phyloP scores from a whole-genome alignment of 2,797 vertebrate species.

The Phrynocephalus guinanensis region DNA sequence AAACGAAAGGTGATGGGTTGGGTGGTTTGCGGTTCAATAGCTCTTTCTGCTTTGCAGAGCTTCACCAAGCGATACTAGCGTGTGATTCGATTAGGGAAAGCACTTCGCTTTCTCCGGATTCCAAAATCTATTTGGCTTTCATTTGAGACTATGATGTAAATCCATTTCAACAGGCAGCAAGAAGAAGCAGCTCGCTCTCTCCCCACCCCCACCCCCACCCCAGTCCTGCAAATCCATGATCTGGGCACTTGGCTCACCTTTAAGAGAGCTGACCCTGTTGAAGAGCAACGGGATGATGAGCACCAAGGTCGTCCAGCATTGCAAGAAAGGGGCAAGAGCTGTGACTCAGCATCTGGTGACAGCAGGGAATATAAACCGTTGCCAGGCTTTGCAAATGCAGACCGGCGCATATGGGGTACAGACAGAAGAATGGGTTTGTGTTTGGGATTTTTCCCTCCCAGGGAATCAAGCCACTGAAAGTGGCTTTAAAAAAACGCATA shows the following conservation, averaged over 20 bases:
- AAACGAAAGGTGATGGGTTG: neutral
- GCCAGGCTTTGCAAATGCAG: neutral
- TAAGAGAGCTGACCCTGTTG: neutral
- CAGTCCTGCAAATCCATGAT: neutral
- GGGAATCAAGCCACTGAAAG: neutral
- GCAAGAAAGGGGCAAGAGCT: neutral
- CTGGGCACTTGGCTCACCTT: accelerated
- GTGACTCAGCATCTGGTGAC: neutral
- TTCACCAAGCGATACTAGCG: conserved; percentile 53
- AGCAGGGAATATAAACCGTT: neutral
- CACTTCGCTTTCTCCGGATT: conserved; percentile 37
- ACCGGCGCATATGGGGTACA: too few relatives aligned
- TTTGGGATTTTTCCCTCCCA: neutral
- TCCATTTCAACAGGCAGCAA: conserved; percentile 4
- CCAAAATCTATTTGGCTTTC: conserved; percentile 47
- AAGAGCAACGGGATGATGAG: neutral
- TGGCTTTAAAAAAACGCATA: neutral
- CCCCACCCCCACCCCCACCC: neutral
- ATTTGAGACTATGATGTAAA: conserved; percentile 33
- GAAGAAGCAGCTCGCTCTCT: neutral
- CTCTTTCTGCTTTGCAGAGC: conserved; percentile 70
- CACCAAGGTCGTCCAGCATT: neutral
- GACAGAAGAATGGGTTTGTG: too few relatives aligned
- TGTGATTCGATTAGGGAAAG: conserved; percentile 72
- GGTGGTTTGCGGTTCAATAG: conserved; percentile 58